Evolutionary conservation across 1,140 invertebrate species (phyloP).

Genomic region (Yoshiicerus persimilis): DNA sequence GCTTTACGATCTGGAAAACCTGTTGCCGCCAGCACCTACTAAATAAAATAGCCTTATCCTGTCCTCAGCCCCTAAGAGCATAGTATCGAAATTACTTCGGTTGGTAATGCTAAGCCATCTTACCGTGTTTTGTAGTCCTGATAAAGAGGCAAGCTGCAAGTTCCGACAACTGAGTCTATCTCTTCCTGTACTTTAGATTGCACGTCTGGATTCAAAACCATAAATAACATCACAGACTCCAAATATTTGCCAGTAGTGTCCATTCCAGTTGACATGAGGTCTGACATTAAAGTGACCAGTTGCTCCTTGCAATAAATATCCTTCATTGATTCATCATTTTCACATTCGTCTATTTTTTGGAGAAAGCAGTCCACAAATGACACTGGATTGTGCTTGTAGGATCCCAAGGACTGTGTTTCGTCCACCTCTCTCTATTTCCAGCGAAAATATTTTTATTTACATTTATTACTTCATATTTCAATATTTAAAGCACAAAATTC

Average conservation of each 20-base stretch:
- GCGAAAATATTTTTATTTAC: background rate
- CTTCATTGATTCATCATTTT: background rate
- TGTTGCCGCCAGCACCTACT: too few relatives aligned
- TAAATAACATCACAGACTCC: slow-evolving; percentile 73
- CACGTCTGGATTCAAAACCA: slow-evolving; percentile 72
- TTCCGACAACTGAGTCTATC: slow-evolving; percentile 72
- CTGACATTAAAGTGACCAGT: background rate
- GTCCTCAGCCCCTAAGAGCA: too few relatives aligned
- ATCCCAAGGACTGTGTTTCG: background rate
- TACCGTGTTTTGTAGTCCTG: background rate
- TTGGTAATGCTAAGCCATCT: background rate
- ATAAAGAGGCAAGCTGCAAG: background rate
- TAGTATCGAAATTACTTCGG: too few relatives aligned
- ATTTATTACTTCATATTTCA: too few relatives aligned
- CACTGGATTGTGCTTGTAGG: background rate
- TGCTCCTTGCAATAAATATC: background rate
- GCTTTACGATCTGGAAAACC: too few relatives aligned
- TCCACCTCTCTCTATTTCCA: background rate
- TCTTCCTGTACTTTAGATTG: slow-evolving; percentile 77
- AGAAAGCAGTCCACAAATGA: background rate
- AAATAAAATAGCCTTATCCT: too few relatives aligned
- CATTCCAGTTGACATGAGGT: background rate
- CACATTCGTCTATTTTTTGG: background rate
- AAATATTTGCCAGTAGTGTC: slow-evolving; percentile 70
- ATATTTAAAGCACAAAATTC: background rate